Percentiles rank a stretch among this genome's conserved stretches.
Evolutionary conservation across 30 jellyfish, hydroid and myxozoan genomes (phyloP).

Genomic region (Rhopilema esculentum): DNA sequence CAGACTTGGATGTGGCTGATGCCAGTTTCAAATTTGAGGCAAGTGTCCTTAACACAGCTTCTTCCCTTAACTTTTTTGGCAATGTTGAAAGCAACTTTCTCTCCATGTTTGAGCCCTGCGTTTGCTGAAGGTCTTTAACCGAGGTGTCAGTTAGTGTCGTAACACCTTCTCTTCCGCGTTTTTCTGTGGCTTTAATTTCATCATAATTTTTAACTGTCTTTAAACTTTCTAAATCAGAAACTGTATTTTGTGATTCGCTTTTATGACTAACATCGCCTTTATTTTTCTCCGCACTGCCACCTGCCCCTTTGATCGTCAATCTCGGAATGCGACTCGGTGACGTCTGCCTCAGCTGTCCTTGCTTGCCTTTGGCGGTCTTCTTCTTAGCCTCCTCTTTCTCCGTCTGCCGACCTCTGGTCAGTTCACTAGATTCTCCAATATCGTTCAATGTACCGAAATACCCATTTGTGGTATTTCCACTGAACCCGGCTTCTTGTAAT

Average conservation of each 20-base stretch:
- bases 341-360: slow-evolving; percentile 17
- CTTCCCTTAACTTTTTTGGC: slow-evolving; percentile 64
- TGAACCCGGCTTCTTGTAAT: slow-evolving; percentile 44
- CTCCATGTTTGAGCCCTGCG: slow-evolving; percentile 58
- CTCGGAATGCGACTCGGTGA: slow-evolving; percentile 44
- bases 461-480: not conserved
- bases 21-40: slow-evolving; percentile 55
- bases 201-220: not conserved
- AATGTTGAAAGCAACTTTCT: slow-evolving; percentile 40
- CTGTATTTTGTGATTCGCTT: slow-evolving; percentile 13
- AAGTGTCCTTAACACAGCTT: slow-evolving; percentile 60
- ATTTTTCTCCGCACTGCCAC: slow-evolving; percentile 25
- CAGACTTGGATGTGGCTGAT: slow-evolving; percentile 34
- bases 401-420: not conserved
- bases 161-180: not conserved
- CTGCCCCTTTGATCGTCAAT: slow-evolving; percentile 45
- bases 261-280: not conserved
- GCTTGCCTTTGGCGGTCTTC: not conserved
- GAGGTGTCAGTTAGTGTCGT: slow-evolving; percentile 11
- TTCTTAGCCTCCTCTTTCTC: not conserved
- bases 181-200: not conserved
- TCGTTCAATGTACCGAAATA: not conserved
- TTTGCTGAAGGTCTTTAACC: slow-evolving; percentile 37
- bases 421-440: not conserved
- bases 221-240: not conserved